Evolutionary conservation across 2,888 invertebrate genomes (phyloP), one percentile per base, ranked within the genome.

Genomic region (Temnothorax ravouxi): DNA sequence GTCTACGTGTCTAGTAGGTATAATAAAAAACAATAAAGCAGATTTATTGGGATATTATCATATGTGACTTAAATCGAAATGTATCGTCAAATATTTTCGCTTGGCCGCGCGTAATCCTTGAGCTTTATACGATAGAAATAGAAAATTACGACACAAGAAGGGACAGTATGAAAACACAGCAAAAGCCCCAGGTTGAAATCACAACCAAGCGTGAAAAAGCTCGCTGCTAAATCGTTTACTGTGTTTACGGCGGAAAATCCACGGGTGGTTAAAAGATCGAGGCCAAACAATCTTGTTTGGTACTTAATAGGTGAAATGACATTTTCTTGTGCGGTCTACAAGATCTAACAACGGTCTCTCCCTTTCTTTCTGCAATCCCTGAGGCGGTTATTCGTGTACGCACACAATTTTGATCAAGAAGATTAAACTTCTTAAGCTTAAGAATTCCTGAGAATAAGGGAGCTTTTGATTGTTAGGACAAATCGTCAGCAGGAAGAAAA

Each of bases 281-380:
- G 79, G 61, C 38, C 85, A 87, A 88, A 89, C 87, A 87, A 87
- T 83, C 86, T 84, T 84, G 87, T 87, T 87, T 87, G 87, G 61
- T 86, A 77, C 86, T 88, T 91, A 90, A 90, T 90, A 87, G 86
- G 79, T 83, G 59, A 87, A 91, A 91, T 90, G 88, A 88, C 88
- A 86, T 89, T 90, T 88, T 81, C 88, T 87, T 86, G 88, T 88
- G 87, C 84, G 74, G 47, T 61, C 79, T 79, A 84, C 82, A 61
- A 66, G 84, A 75, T 83, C 84, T 85, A 90, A 91, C 89, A 83
- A 83, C 79, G 66, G 87, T 18, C 47, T 64, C 50, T 21, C 11
- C 21, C 11, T 41, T 9, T 21, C 59, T 64, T 61, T 21, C 29
- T 29, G 29, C 29, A 29, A 29, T 29, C 25, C 77, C 34, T 21